Base-by-base conservation (phyloP, 1,140 invertebrate species). In the Anoplolepis gracilipes region DNA sequence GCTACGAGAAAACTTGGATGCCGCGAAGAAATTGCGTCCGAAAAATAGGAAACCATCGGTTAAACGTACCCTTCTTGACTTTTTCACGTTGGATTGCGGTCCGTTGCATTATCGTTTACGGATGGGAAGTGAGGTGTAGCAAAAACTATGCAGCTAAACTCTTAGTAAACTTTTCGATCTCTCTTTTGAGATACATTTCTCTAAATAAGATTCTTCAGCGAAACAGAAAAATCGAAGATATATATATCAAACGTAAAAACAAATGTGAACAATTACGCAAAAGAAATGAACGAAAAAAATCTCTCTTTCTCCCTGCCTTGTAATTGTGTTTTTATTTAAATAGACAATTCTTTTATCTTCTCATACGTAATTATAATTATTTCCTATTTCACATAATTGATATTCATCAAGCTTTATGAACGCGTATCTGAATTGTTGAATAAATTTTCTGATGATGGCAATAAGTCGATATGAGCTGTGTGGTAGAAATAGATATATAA, bases 1-100 rank as follows among this genome's bases (percentile, higher is more conserved):
- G 10, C 69, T 72, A 69, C 62, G 69, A 61, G 85, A 53, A 90
- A 90, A 90, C 73, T 90, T 87, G 22, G 70, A 42, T 85, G 75
- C 77, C 88, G 79, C 76, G 67, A 85, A 81, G 79, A 75, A 84
- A 69, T 77, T 82, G 81, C 79, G 69, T 81, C 78, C 77, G 85
- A 89, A 90, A 90, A 88, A 90, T 87, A 73, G 67, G 42, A 81
- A 77, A 77, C 49, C 65, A 46, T 84, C 85, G 72, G 75, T 78
- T 88, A 57, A 84, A 86, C 76, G 59, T 65, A 78, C 69, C 88
- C 81, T 62, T 73, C 86, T 69, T 49, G 69, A 81, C 87, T 85
- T 88, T 85, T 81, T 64, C 75, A 11, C 87, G 62, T 33, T 49
- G 72, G 30, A 61, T 30, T 36, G 46, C 55, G 46, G 49, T 57